phyloP scores from a whole-genome alignment of 2,113 vertebrate genomes.

The Tachysurus fulvidraco region DNA sequence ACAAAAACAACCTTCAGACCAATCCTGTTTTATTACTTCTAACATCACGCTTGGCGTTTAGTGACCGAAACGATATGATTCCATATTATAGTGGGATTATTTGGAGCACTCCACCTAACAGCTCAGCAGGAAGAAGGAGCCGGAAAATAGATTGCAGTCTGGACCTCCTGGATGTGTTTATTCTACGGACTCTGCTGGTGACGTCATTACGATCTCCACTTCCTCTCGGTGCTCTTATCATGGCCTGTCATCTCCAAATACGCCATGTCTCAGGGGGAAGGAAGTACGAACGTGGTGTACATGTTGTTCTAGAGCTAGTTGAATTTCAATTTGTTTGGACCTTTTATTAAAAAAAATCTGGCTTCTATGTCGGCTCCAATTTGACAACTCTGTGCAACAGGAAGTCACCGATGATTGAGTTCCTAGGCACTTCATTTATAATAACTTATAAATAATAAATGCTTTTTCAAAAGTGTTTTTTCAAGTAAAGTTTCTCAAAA shows the following conservation, averaged over 20 bases:
- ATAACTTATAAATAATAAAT: no score
- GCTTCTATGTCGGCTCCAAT: not conserved
- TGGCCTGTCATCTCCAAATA: conserved; percentile 49
- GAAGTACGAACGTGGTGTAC: conserved; percentile 33
- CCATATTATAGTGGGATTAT: not conserved
- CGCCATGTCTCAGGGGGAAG: conserved; percentile 27
- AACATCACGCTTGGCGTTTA: not conserved
- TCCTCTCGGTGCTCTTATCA: conserved; percentile 53
- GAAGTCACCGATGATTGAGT: not conserved
- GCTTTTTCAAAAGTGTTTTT: no score
- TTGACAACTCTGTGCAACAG: not conserved
- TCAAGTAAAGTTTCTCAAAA: not conserved
- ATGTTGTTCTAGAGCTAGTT: not conserved
- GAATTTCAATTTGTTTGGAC: not conserved
- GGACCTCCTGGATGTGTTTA: conserved; percentile 8
- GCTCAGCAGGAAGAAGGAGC: conserved; percentile 34
- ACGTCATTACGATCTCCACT: conserved; percentile 48
- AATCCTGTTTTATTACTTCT: conserved; percentile 11
- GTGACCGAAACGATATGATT: conserved; percentile 16
- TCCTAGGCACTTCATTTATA: not conserved
- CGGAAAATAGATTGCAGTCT: not conserved
- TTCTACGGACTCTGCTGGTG: conserved; percentile 31
- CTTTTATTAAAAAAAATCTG: not conserved
- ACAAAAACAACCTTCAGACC: not conserved
- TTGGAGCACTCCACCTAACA: conserved; percentile 20